phyloP scores from a whole-genome alignment of 2,888 invertebrate species.

The Altica lythri region DNA sequence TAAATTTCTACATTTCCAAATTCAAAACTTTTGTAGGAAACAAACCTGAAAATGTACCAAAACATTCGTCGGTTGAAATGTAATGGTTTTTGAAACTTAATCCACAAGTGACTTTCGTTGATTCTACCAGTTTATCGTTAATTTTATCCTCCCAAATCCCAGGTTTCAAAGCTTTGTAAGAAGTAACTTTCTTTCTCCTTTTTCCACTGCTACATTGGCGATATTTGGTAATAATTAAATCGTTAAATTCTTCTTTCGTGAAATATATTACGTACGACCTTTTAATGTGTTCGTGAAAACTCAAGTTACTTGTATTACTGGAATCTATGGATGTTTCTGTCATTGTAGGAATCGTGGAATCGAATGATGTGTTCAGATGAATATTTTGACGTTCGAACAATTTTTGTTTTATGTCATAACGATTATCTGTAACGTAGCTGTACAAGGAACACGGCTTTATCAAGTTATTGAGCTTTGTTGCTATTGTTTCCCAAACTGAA shows the following conservation, averaged over 20 bases:
- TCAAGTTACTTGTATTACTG: neutral
- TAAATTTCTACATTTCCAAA: neutral
- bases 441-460: neutral
- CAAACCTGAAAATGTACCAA: neutral
- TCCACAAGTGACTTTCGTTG: neutral
- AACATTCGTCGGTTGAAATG: neutral
- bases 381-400: neutral
- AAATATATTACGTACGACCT: neutral
- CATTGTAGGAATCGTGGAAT: neutral
- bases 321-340: neutral
- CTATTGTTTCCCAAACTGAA: neutral
- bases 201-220: neutral
- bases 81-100: slow-evolving; percentile 1
- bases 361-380: neutral
- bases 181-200: neutral
- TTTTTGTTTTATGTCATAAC: neutral
- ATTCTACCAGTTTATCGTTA: neutral
- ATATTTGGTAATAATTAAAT: neutral
- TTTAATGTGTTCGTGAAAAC: neutral
- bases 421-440: neutral
- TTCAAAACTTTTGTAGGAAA: neutral
- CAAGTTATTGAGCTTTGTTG: neutral
- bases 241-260: neutral
- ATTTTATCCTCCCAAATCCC: neutral
- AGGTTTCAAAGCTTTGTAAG: neutral